Percentiles rank a stretch among this genome's conserved stretches.
Evolutionary conservation across 2,797 vertebrate species (phyloP).

Genomic region (Acrocephalus scirpaceus): DNA sequence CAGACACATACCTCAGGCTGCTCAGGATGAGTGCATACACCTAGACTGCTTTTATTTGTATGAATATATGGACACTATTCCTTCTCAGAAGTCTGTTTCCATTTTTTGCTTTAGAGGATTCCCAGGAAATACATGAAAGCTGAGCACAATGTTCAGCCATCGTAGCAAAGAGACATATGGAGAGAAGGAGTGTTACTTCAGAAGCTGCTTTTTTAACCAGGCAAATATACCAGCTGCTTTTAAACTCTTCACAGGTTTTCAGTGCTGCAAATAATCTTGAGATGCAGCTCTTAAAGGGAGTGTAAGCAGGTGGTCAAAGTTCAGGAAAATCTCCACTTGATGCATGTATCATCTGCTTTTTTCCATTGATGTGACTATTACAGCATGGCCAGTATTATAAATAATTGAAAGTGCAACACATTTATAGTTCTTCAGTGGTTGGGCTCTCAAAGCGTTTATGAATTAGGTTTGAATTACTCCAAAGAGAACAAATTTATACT

Average conservation of each 20-base stretch:
- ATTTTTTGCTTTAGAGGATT: constrained; percentile 37
- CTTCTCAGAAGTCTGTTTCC: background rate
- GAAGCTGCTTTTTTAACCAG: constrained; percentile 21
- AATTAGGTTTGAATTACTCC: background rate
- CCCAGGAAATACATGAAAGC: constrained; percentile 6
- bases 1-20: background rate
- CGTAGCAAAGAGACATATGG: constrained; percentile 6
- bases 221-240: constrained; percentile 27
- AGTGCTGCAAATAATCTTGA: background rate
- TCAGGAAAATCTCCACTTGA: background rate
- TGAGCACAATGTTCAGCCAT: background rate
- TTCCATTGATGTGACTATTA: background rate
- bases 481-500: background rate
- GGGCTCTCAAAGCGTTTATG: background rate
- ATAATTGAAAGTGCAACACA: background rate
- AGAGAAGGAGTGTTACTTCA: constrained; percentile 24
- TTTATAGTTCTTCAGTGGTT: background rate
- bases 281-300: background rate
- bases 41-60: background rate
- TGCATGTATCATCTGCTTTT: background rate
- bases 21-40: background rate
- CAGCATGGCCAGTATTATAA: background rate
- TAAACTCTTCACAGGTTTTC: constrained; percentile 1
- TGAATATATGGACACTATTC: background rate
- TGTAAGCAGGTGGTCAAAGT: background rate